Conservation (phyloP, 2,888 invertebrate genomes). For the Hecatera dysodea region DNA sequence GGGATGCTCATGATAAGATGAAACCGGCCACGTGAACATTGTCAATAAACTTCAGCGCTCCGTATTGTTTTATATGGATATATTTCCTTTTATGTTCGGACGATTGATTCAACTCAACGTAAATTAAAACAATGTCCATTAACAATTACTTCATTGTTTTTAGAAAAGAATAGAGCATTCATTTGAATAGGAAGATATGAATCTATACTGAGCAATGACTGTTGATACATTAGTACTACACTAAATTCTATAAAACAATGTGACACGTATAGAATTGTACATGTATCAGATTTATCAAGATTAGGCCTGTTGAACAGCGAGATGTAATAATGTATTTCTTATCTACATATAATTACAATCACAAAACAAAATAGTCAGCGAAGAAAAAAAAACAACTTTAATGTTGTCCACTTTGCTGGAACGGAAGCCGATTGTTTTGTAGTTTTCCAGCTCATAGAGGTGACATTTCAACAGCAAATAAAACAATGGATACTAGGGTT, state of each 20-base stretch:
- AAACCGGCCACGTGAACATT: slow-evolving; percentile 76
- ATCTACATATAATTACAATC: slow-evolving; percentile 34
- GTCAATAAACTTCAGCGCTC: slow-evolving; percentile 70
- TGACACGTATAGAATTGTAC: background rate
- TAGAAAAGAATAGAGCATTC: background rate
- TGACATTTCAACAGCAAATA: slow-evolving; percentile 67
- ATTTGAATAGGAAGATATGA: background rate
- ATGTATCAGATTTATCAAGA: slow-evolving; percentile 17
- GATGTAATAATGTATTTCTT: slow-evolving; percentile 27
- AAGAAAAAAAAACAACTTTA: slow-evolving; percentile 43
- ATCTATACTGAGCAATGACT: background rate
- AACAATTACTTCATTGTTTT: background rate
- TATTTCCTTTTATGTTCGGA: slow-evolving; percentile 15
- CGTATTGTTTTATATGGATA: slow-evolving; percentile 23
- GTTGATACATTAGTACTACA: background rate
- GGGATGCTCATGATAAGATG: slow-evolving; percentile 72
- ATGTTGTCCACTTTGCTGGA: slow-evolving; percentile 52
- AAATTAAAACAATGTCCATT: background rate
- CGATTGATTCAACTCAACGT: slow-evolving; percentile 3
- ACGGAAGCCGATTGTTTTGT: slow-evolving; percentile 76
- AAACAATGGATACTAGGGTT: slow-evolving; percentile 59
- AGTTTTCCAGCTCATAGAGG: slow-evolving; percentile 70
- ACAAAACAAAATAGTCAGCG: slow-evolving; percentile 46
- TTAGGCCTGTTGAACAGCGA: slow-evolving; percentile 8
- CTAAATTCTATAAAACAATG: background rate